Conservation (phyloP, 2,888 invertebrate genomes). For the Camponotus fellah region DNA sequence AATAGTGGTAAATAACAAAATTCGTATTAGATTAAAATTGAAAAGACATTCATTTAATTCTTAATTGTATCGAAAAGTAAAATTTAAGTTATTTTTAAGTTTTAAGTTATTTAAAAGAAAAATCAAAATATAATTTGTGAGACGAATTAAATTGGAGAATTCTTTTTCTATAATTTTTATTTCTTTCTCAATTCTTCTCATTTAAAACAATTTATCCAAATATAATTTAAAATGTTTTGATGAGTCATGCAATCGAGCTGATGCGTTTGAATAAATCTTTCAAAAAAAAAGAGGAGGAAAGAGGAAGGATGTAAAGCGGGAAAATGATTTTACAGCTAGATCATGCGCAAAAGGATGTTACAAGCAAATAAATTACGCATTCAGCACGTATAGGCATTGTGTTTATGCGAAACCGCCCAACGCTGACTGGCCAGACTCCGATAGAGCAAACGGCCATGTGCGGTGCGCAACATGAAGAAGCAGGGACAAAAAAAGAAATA, state of each 20-base stretch:
- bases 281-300: not conserved
- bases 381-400: conserved; percentile 28
- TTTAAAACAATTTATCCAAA: not conserved
- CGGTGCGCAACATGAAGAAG: not conserved
- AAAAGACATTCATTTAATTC: not conserved
- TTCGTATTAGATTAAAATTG: not conserved
- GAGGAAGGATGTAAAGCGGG: not conserved
- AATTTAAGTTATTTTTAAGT: not conserved
- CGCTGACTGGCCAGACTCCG: not conserved
- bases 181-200: not conserved
- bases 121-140: not conserved
- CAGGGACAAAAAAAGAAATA: not conserved
- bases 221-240: not conserved
- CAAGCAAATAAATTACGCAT: conserved; percentile 36
- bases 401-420: conserved; percentile 25
- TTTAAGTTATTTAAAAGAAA: not conserved
- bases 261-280: not conserved
- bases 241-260: not conserved
- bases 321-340: conserved; percentile 26
- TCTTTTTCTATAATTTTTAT: not conserved
- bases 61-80: not conserved
- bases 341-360: conserved; percentile 29
- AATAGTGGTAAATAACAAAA: not conserved
- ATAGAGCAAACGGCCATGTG: conserved; percentile 7
- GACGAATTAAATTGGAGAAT: not conserved